Evolutionary conservation across 2,888 invertebrate genomes (phyloP), one percentile per base, ranked within the genome.

Genomic region (Tetropium fuscum): DNA sequence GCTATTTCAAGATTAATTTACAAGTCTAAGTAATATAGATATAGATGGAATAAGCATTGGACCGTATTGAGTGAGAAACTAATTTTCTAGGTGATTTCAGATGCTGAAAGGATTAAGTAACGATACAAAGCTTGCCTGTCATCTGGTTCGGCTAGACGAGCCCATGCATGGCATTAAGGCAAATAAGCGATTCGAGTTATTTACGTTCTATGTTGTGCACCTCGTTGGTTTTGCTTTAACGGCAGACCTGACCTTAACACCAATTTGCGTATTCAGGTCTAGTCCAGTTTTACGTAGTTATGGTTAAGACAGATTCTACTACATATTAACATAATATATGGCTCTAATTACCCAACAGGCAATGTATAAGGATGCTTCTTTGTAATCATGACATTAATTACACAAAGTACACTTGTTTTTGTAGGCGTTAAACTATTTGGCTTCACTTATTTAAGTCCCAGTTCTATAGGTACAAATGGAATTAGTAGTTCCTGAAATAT

Each of bases 181-280:
- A 32, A 32, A 32, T 32, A 32, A 32, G 13, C 8, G 15, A 15
- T 13, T 7, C 11, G 15, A 34, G 6, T 34, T 13, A 0, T 13
- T 34, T 34, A 15, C 34, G 15, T 13, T 34, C 34, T 34, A 4
- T 6, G 15, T 8, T 34, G 13, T 15, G 5, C 15, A 7, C 34
- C 11, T 34, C 15, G 15, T 13, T 13, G 34, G 15, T 34, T 34
- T 15, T 34, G 34, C 13, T 15, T 13, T 34, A 34, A 34, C 15
- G 34, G 34, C 43, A 25, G n/a, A 0, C 16, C 27, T 27, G 44
- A 44, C 44, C 44, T 43, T 43, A 43, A 20, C 43, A 43, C 25
- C 34, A 5, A 43, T 43, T 43, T 27, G 25, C 27, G 18, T 25
- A 43, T 43, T 43, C 43, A 43, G 43, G 43, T 43, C 43, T 43